Evolutionary conservation across 23 tunicate species (phyloP).

Genomic region (Ascidia mentula): DNA sequence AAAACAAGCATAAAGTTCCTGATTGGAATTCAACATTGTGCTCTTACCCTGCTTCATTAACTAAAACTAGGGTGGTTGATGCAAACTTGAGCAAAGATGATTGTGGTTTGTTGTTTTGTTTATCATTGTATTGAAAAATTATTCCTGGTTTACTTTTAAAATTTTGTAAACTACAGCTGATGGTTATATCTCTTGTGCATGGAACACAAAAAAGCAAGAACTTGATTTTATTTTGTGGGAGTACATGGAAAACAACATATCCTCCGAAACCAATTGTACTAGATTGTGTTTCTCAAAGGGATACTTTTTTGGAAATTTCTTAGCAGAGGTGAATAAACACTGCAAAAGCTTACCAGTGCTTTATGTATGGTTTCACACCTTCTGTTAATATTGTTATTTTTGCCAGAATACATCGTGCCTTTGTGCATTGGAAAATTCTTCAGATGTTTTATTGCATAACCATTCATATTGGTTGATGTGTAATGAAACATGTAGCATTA

Average conservation of each 20-base stretch:
- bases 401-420: not conserved
- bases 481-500: not conserved
- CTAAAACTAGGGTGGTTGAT: not conserved
- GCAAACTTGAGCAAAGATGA: not conserved
- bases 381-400: too few relatives aligned
- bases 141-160: not conserved
- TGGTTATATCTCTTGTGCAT: not conserved
- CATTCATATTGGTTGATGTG: not conserved
- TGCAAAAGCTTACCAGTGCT: too few relatives aligned
- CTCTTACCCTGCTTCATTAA: not conserved
- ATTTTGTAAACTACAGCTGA: not conserved
- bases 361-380: too few relatives aligned
- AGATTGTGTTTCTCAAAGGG: not conserved
- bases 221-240: not conserved
- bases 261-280: not conserved
- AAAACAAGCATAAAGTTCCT: not conserved
- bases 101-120: not conserved
- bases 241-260: not conserved
- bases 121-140: not conserved
- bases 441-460: not conserved
- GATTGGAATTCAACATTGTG: not conserved
- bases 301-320: not conserved
- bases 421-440: not conserved
- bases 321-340: not conserved
- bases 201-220: not conserved